Evolutionary conservation across 2,797 vertebrate genomes (phyloP).

Genomic region (Malacoraja senta): DNA sequence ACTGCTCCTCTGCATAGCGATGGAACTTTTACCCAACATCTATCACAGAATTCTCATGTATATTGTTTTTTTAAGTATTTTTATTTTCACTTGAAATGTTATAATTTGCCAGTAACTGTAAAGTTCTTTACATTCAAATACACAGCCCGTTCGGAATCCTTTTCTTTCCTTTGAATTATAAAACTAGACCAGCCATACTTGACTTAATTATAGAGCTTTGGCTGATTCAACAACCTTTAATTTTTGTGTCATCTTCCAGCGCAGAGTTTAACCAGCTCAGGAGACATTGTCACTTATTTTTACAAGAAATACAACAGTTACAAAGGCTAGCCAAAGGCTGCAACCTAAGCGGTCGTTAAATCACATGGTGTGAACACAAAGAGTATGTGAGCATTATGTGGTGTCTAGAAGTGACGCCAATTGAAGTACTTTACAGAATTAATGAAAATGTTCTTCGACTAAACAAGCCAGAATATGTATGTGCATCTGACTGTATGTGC

Average conservation of each 20-base stretch:
- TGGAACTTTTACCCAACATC: neutral
- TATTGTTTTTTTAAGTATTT: conserved; percentile 14
- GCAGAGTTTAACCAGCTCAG: neutral
- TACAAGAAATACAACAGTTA: conserved; percentile 22
- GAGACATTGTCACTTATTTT: conserved; percentile 24
- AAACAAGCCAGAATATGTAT: neutral
- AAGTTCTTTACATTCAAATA: conserved; percentile 24
- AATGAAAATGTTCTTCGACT: neutral
- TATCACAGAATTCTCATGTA: neutral
- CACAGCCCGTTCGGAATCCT: neutral
- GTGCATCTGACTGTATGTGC: too few species aligned
- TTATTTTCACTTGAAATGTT: conserved; percentile 31
- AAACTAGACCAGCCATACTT: conserved; percentile 20
- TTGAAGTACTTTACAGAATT: neutral
- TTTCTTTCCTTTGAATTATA: conserved; percentile 32
- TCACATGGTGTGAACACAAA: neutral
- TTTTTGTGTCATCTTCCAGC: conserved; percentile 29
- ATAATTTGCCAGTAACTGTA: conserved; percentile 30
- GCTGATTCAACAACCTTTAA: conserved; percentile 37
- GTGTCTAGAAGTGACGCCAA: neutral
- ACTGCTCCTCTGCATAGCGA: neutral
- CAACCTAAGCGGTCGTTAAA: conserved; percentile 10
- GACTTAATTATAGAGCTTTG: conserved; percentile 36
- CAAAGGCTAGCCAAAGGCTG: conserved; percentile 35
- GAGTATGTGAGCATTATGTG: neutral